Evolutionary conservation across 2,797 vertebrate species (phyloP), one percentile per base, ranked within the genome.

Genomic region (Propithecus deckenii): DNA sequence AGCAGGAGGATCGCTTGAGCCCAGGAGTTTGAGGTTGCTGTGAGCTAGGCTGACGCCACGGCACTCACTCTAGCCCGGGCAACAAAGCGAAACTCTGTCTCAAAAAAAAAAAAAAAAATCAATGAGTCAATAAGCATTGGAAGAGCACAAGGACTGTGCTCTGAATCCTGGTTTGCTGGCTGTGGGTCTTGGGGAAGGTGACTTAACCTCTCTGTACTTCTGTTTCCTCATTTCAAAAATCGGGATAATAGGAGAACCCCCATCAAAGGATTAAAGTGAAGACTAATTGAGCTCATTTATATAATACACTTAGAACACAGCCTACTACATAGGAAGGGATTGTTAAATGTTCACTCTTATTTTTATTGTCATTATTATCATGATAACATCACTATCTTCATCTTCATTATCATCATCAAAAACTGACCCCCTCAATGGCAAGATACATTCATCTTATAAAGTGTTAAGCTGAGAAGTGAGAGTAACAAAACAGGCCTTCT

Each of bases 291-390:
- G 7, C 22, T 74, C 48, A 48, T 75, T 61, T 80, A 67, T 71
- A 65, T 15, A 28, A 78, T 52, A 76, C 17, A 86, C 46, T 87
- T 55, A 86, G 7, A 81, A 89, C 41, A 43, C 71, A 30, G 35
- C 7, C 69, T 72, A n/a, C 43, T 75, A 85, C 67, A 65, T 12
- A 75, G 65, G 80, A 85, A 86, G n/a, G 22, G 14, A 35, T 48
- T 52, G 30, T 71, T 74, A 80, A 90, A 41, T 50, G 28, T 18
- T 63, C 12, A 9, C 48, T 83, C 41, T 71, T 59, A n/a, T 81
- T 93, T 94, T 91, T 80, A 69, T 80, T 71, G 59, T n/a, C 41
- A 95, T 63, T 8, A 74, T 80, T 35, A 69, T 90, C 52, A 76
- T 61, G 52, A 55, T 55, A 55, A 55, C 74, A 86, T 88, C 38